Evolutionary conservation across 30 jellyfish, hydroid and myxozoan genomes (phyloP).

Genomic region (Nemopilema nomurai): DNA sequence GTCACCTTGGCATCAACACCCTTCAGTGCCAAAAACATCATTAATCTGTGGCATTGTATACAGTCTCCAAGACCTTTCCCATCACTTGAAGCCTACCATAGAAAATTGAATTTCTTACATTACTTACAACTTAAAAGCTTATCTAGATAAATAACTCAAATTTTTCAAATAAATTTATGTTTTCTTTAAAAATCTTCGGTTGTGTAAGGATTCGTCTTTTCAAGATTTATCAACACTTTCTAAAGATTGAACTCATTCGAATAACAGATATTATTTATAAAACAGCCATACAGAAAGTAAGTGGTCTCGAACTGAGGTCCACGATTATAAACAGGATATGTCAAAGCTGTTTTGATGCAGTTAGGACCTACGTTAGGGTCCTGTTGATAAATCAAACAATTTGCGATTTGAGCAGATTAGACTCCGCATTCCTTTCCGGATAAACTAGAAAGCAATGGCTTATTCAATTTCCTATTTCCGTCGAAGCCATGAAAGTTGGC

Average conservation of each 20-base stretch:
- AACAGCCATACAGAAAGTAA: not conserved
- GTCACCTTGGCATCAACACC: conserved; percentile 98
- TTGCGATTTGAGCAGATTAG: not conserved
- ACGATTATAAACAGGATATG: too few species aligned
- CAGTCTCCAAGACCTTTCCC: conserved; percentile 99
- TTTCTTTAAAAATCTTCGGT: too few species aligned
- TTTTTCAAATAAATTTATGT: too few species aligned
- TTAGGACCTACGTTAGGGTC: too few species aligned
- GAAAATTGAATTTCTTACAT: not conserved
- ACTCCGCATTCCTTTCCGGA: not conserved
- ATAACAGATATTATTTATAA: not conserved
- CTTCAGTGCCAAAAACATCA: conserved; percentile 96
- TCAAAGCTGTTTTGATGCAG: too few species aligned
- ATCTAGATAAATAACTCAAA: not conserved
- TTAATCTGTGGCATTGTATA: conserved; percentile 92
- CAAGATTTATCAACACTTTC: too few species aligned
- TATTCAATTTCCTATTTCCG: not conserved
- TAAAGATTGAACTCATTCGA: not conserved
- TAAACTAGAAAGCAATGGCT: not conserved
- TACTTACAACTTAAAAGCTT: too few species aligned
- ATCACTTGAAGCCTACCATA: conserved; percentile 89
- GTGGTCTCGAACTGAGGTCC: not conserved
- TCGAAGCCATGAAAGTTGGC: too few species aligned
- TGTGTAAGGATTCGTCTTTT: too few species aligned
- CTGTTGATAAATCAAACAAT: not conserved